Percentiles rank a stretch among this genome's conserved stretches.
Conservation (phyloP, 2,888 invertebrate species). For the Hirtodrosophila cameraria region DNA sequence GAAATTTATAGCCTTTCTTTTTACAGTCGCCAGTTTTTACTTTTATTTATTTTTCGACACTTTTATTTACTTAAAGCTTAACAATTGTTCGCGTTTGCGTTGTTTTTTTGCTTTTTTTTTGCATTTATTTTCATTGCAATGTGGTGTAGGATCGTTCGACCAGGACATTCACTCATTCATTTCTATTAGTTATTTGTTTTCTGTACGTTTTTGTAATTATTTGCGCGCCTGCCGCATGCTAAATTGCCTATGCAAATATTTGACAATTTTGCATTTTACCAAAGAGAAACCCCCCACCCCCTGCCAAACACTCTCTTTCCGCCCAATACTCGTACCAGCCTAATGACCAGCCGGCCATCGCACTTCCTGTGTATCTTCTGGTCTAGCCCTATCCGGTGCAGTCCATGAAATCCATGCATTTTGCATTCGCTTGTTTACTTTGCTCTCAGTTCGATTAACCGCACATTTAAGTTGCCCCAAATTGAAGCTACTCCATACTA, state of each 20-base stretch:
- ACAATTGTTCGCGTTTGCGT: constrained; percentile 54
- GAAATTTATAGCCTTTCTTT: constrained; percentile 1
- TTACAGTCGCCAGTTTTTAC: constrained; percentile 28
- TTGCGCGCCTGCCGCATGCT: constrained; percentile 75
- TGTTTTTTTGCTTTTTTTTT: constrained; percentile 19
- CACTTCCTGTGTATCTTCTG: constrained; percentile 53
- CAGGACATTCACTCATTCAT: constrained; percentile 51
- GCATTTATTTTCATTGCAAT: constrained; percentile 49
- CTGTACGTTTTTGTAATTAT: constrained; percentile 76
- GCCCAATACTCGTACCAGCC: constrained; percentile 21
- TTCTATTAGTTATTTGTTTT: constrained; percentile 77
- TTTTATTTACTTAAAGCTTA: constrained; percentile 54
- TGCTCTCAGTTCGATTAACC: constrained; percentile 66
- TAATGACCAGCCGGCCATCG: constrained; percentile 59
- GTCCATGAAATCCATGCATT: constrained; percentile 39
- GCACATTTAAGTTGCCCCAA: constrained; percentile 50
- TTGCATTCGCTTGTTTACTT: constrained; percentile 58
- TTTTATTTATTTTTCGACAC: constrained; percentile 34
- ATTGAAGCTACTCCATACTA: constrained; percentile 21
- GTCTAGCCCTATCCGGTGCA: constrained; percentile 38
- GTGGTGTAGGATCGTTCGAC: constrained; percentile 15
- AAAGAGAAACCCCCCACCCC: constrained; percentile 39
- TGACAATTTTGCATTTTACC: constrained; percentile 75
- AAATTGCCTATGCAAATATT: constrained; percentile 81
- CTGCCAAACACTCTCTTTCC: constrained; percentile 1